Percentiles rank a stretch among this genome's conserved stretches.
Evolutionary conservation across 2,888 invertebrate species (phyloP).

Genomic region (Heliconius ethilla): DNA sequence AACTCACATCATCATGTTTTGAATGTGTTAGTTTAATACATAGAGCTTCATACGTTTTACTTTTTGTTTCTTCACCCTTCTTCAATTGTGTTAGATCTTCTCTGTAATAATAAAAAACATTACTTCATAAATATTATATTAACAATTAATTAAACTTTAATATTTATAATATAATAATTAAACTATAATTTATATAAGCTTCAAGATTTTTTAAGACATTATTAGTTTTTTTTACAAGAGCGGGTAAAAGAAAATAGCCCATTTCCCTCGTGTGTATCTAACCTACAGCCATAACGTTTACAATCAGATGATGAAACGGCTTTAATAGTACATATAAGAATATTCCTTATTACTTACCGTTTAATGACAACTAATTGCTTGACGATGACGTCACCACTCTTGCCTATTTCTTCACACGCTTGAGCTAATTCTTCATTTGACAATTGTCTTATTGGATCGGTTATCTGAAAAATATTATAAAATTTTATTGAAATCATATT

Average conservation of each 20-base stretch:
- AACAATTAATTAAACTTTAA: too few species aligned
- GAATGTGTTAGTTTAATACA: conserved; percentile 82
- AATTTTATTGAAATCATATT: too few species aligned
- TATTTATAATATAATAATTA: too few species aligned
- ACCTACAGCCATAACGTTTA: too few species aligned
- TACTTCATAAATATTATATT: too few species aligned
- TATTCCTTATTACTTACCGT: conserved; percentile 52
- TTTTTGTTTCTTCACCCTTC: conserved; percentile 93
- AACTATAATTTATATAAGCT: too few species aligned
- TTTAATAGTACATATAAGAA: too few species aligned
- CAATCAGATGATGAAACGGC: too few species aligned
- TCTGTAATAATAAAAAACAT: conserved; percentile 62
- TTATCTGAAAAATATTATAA: conserved; percentile 51
- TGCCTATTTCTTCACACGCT: conserved; percentile 57
- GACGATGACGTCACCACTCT: conserved; percentile 58
- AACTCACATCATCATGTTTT: conserved; percentile 50
- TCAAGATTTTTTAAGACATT: too few species aligned
- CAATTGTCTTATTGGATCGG: conserved; percentile 62
- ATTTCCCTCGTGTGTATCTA: too few species aligned
- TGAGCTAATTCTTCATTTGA: conserved; percentile 52
- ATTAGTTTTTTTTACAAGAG: too few species aligned
- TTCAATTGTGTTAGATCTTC: conserved; percentile 87
- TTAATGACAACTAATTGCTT: conserved; percentile 52
- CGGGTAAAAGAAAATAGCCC: too few species aligned
- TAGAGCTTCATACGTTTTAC: conserved; percentile 92